phyloP scores from a whole-genome alignment of 2,113 vertebrate species.

The Rhea americana region DNA sequence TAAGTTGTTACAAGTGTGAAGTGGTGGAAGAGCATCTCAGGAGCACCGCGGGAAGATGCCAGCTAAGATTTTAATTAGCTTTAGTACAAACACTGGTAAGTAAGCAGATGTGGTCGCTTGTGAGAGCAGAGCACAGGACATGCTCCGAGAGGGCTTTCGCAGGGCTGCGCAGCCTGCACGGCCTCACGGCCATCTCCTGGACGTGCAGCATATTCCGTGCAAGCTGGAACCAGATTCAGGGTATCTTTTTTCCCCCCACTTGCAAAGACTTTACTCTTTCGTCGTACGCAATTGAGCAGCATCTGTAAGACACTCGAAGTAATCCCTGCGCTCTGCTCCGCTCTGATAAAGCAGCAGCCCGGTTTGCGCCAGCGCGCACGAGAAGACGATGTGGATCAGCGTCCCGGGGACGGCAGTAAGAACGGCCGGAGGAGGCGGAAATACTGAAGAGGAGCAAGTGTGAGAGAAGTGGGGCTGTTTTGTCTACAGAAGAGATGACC shows the following conservation, averaged over 20 bases:
- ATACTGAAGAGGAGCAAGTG: neutral
- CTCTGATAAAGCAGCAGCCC: neutral
- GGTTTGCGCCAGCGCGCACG: neutral
- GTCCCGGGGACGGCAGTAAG: neutral
- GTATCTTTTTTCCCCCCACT: neutral
- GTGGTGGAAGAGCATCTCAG: neutral
- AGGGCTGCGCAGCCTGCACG: accelerated
- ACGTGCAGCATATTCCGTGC: accelerated
- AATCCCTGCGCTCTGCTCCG: neutral
- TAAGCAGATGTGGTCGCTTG: neutral
- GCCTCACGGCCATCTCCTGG: neutral
- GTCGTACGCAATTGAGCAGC: neutral
- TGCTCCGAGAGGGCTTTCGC: neutral
- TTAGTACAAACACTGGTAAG: neutral
- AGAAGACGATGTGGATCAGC: neutral
- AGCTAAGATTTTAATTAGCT: neutral
- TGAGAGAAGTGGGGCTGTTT: neutral
- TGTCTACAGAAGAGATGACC: neutral
- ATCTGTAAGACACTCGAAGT: neutral
- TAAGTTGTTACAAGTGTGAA: neutral
- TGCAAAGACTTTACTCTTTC: neutral
- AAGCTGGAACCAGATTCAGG: accelerated
- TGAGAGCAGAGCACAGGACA: neutral
- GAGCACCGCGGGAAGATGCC: accelerated
- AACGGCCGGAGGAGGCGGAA: neutral